Evolutionary conservation across 1,140 invertebrate genomes (phyloP), one percentile per base, ranked within the genome.

Genomic region (Zaprionus taronus): DNA sequence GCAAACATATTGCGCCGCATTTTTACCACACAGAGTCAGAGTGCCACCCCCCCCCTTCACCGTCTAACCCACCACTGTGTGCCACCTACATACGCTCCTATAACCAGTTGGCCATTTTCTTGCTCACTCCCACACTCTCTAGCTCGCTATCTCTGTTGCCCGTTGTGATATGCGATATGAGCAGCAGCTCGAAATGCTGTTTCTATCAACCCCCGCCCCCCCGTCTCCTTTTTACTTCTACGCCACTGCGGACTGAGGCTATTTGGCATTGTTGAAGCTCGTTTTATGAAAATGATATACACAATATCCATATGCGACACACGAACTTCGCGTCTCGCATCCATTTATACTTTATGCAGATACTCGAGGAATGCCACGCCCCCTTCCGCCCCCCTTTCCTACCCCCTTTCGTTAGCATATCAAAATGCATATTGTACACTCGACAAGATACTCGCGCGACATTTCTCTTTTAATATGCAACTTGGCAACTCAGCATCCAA

Each of bases 1-100:
- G 79, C 84, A 79, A 89, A 89, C 85, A 89, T 89, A 89, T 89
- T 90, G 85, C 85, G 81, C 69, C 84, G 71, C 80, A 83, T 81
- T 67, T 82, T 84, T 69, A 77, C 72, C 70, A 70, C 61, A 78
- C 53, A 63, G 64, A 44, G 38, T 57, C 26, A 2, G 26, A 60
- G 22, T 58, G 3, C 58, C 63, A n/a, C 20, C 51, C 22, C 14
- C 15, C 6, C 7, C 17, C 38, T 64, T 57, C 55, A 71, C 3
- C 9, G 0, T 47, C 24, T 56, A 31, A 15, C 31, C 24, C 2
- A 11, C 36, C 22, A 6, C 34, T 53, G 9, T 12, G 9, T 5
- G 34, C 14, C 60, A 24, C 60, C 36, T 24, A 62, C 41, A 60
- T 67, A 67, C 26, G 38, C 65, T 34, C 38, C 17, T 36, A 69